Evolutionary conservation across 2,888 invertebrate genomes (phyloP).

Genomic region (Agonopterix alstromeriana): DNA sequence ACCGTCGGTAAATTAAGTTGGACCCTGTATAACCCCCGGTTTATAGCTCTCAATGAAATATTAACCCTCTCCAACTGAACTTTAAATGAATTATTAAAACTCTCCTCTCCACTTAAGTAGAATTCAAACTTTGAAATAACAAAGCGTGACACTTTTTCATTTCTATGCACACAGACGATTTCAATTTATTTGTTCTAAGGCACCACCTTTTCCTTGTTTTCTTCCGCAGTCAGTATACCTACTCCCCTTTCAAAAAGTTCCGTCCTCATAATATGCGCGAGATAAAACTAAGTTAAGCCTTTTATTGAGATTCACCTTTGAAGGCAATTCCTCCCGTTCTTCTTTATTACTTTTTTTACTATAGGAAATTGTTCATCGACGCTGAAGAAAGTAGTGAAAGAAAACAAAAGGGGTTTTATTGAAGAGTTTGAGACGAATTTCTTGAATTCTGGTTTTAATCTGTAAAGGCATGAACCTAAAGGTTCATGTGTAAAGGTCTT

Average conservation of each 20-base stretch:
- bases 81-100: too few relatives aligned
- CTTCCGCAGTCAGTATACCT: conserved; percentile 37
- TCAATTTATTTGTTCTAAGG: conserved; percentile 50
- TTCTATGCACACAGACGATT: conserved; percentile 31
- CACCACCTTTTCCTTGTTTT: conserved; percentile 67
- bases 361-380: conserved; percentile 37
- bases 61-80: not conserved
- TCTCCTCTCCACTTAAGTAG: too few relatives aligned
- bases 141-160: conserved; percentile 6
- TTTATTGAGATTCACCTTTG: conserved; percentile 57
- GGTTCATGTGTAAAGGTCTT: too few relatives aligned
- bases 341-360: conserved; percentile 51
- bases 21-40: too few relatives aligned
- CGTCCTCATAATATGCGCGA: conserved; percentile 47
- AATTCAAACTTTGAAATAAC: not conserved
- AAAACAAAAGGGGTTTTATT: conserved; percentile 19
- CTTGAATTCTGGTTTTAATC: too few relatives aligned
- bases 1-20: too few relatives aligned
- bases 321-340: conserved; percentile 38
- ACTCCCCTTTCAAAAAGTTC: conserved; percentile 64
- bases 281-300: conserved; percentile 37
- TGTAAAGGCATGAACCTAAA: too few relatives aligned
- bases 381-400: conserved; percentile 26
- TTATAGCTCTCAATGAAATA: too few relatives aligned
- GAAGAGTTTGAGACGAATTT: too few relatives aligned